Evolutionary conservation across 2,888 invertebrate genomes (phyloP).

Genomic region (Euzophera pinguis): DNA sequence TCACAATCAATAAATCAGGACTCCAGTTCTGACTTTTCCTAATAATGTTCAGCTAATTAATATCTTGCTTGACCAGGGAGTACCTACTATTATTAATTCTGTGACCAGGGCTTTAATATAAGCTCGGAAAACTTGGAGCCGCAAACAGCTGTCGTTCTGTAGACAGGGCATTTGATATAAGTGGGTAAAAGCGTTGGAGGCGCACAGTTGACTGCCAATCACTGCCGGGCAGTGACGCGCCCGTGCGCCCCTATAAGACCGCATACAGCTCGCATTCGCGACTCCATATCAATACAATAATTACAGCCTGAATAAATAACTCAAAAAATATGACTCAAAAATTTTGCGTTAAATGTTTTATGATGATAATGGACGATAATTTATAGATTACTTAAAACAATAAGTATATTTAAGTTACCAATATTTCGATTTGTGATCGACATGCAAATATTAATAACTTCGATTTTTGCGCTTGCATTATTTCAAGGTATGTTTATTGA

Average conservation of each 20-base stretch:
- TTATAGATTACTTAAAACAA: background rate
- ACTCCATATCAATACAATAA: background rate
- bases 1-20: too few relatives aligned
- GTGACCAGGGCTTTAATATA: slow-evolving; percentile 20
- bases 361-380: background rate
- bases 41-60: background rate
- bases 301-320: background rate
- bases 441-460: slow-evolving; percentile 33
- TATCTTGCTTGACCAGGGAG: background rate
- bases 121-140: slow-evolving; percentile 51
- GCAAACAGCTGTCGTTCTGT: slow-evolving; percentile 61
- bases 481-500: slow-evolving; percentile 54
- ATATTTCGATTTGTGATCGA: slow-evolving; percentile 22
- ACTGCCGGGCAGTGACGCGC: slow-evolving; percentile 31
- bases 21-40: too few relatives aligned
- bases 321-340: background rate
- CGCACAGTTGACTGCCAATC: slow-evolving; percentile 48
- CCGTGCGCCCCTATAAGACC: slow-evolving; percentile 20
- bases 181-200: slow-evolving; percentile 50
- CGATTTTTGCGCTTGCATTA: slow-evolving; percentile 44
- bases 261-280: background rate
- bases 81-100: too few relatives aligned
- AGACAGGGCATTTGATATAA: slow-evolving; percentile 54
- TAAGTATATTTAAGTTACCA: background rate
- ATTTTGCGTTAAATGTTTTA: background rate